Conservation (phyloP, 2,888 invertebrate genomes). For the Agrilus cyanescens region DNA sequence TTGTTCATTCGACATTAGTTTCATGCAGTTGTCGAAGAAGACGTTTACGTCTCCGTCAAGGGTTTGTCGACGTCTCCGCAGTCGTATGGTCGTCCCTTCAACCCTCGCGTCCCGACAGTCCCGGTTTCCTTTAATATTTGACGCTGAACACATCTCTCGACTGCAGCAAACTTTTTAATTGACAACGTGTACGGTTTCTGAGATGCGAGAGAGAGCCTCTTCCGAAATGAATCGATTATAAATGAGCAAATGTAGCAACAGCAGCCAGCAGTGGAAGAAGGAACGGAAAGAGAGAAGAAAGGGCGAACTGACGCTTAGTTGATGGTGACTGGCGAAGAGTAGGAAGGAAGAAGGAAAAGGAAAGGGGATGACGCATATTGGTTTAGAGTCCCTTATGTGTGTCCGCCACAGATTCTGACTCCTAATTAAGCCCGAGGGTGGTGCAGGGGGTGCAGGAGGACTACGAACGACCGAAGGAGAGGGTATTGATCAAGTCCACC, state of each 20-base stretch:
- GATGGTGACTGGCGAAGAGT: conserved; percentile 3
- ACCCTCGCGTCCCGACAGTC: too few relatives aligned
- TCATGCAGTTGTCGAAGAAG: too few relatives aligned
- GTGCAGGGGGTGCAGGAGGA: conserved; percentile 13
- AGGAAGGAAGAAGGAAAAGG: conserved; percentile 16
- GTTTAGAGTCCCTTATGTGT: conserved; percentile 44
- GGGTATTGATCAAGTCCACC: conserved; percentile 37
- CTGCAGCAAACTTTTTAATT: conserved; percentile 6
- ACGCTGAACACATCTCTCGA: too few relatives aligned
- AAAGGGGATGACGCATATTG: conserved; percentile 30
- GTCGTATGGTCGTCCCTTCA: too few relatives aligned
- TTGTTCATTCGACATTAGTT: too few relatives aligned
- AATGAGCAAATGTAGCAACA: conserved; percentile 23
- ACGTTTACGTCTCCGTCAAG: too few relatives aligned
- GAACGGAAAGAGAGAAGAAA: conserved; percentile 10
- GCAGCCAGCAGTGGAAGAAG: conserved; percentile 11
- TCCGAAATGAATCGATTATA: conserved; percentile 24
- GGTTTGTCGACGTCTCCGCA: too few relatives aligned
- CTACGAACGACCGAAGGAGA: conserved; percentile 27
- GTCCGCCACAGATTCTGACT: conserved; percentile 76
- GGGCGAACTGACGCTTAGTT: conserved; percentile 15
- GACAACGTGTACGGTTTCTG: conserved; percentile 13
- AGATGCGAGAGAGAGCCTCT: conserved; percentile 15
- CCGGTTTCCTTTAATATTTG: too few relatives aligned
- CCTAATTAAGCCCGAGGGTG: conserved; percentile 71